phyloP scores from a whole-genome alignment of 2,113 vertebrate species.

The Chascanopsetta lugubris region DNA sequence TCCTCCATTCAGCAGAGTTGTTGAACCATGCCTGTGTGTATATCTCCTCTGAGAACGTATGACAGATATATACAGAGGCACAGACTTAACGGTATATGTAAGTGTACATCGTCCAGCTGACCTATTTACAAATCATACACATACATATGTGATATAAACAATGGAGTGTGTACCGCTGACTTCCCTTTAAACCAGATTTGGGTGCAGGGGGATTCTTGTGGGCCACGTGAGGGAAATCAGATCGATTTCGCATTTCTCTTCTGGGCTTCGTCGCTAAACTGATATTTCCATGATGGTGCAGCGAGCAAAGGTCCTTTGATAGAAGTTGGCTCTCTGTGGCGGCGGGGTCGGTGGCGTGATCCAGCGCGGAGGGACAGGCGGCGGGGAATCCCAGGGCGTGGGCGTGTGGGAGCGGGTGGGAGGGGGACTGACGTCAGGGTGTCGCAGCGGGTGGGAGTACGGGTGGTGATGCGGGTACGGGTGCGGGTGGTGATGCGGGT shows the following conservation, averaged over 20 bases:
- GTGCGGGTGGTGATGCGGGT: conserved; percentile 29
- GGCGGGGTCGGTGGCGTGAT: conserved; percentile 71
- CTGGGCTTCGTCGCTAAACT: conserved; percentile 65
- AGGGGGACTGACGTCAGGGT: conserved; percentile 56
- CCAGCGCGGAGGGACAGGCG: conserved; percentile 73
- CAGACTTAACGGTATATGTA: conserved; percentile 68
- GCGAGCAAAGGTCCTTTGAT: conserved; percentile 76
- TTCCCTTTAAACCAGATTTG: conserved; percentile 60
- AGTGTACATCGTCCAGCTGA: conserved; percentile 57
- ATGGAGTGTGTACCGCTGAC: conserved; percentile 40
- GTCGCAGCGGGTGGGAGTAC: conserved; percentile 27
- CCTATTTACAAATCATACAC: conserved; percentile 75
- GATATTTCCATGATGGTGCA: conserved; percentile 82
- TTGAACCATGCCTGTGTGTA: conserved; percentile 72
- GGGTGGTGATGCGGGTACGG: conserved; percentile 47
- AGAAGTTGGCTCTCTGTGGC: conserved; percentile 72
- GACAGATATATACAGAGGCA: conserved; percentile 76
- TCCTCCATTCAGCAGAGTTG: conserved; percentile 51
- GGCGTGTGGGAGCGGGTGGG: conserved; percentile 40
- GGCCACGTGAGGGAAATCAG: conserved; percentile 32
- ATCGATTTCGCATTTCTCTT: no score
- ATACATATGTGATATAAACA: conserved; percentile 64
- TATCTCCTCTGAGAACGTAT: conserved; percentile 74
- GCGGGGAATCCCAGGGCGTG: conserved; percentile 64
- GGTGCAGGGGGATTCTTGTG: conserved; percentile 50